Conservation (phyloP, 64 coral and sea anemone species). For the Montipora capricornis region DNA sequence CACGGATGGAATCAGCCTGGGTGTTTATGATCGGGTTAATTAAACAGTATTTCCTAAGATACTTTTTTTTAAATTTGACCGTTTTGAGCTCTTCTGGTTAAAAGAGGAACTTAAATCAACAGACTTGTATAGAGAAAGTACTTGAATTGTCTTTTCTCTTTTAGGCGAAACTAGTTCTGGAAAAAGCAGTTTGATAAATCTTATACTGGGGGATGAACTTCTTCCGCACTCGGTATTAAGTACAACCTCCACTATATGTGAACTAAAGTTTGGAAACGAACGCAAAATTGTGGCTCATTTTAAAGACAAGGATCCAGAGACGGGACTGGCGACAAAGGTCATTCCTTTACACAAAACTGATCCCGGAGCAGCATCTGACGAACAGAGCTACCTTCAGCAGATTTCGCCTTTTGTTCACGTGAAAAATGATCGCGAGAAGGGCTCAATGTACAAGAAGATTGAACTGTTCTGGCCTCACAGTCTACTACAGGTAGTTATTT, state of each 20-base stretch:
- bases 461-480: conserved; percentile 62
- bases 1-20: no score
- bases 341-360: neutral
- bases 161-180: conserved; percentile 44
- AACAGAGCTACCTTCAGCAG: conserved; percentile 12
- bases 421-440: conserved; percentile 22
- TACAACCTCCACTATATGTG: conserved; percentile 56
- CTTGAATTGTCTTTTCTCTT: neutral
- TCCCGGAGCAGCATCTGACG: neutral
- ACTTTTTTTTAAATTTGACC: no score
- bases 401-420: conserved; percentile 49
- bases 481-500: neutral
- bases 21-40: no score
- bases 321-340: conserved; percentile 4
- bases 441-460: conserved; percentile 40
- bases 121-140: no score
- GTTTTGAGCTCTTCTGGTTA: no score
- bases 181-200: conserved; percentile 59
- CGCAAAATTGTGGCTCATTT: conserved; percentile 5
- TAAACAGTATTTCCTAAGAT: no score
- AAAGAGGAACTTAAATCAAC: no score
- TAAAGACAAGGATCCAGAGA: conserved; percentile 49
- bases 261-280: conserved; percentile 32
- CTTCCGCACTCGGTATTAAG: conserved; percentile 25
- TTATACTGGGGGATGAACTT: conserved; percentile 51